Conservation (phyloP, 2,888 invertebrate species). For the Phengaris alcon region DNA sequence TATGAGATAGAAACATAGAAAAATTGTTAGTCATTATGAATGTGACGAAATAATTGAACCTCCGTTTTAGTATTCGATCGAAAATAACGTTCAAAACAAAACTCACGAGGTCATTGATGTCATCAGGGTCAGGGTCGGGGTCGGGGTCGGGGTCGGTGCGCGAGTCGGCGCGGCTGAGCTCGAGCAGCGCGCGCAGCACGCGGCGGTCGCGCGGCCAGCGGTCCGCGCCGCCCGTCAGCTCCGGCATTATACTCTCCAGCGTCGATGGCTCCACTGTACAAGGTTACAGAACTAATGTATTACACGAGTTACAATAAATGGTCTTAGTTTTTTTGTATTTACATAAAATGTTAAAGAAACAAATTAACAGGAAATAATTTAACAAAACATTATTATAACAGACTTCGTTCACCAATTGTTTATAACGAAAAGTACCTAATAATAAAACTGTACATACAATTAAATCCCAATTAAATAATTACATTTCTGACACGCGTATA, state of each 20-base stretch:
- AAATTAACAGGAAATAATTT: too few species aligned
- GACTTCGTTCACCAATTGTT: too few species aligned
- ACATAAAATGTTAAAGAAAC: too few species aligned
- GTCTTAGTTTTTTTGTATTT: too few species aligned
- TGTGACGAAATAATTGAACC: too few species aligned
- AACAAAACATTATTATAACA: too few species aligned
- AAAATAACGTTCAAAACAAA: background rate
- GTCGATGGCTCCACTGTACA: conserved; percentile 59
- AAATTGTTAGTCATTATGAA: too few species aligned
- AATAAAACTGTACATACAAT: background rate
- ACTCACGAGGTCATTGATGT: conserved; percentile 50
- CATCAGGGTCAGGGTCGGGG: too few species aligned
- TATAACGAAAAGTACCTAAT: too few species aligned
- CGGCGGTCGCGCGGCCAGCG: conserved; percentile 84
- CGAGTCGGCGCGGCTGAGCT: conserved; percentile 82
- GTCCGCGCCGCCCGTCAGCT: conserved; percentile 71
- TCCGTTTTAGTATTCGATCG: background rate
- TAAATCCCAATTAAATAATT: background rate
- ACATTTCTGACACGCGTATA: too few species aligned
- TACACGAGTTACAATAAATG: too few species aligned
- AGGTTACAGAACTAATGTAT: background rate
- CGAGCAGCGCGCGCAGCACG: conserved; percentile 84
- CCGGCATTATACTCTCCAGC: conserved; percentile 63
- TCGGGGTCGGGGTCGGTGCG: conserved; percentile 46
- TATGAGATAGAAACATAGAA: too few species aligned